Conservation (phyloP, 2,888 invertebrate species). For the Spodoptera littoralis region DNA sequence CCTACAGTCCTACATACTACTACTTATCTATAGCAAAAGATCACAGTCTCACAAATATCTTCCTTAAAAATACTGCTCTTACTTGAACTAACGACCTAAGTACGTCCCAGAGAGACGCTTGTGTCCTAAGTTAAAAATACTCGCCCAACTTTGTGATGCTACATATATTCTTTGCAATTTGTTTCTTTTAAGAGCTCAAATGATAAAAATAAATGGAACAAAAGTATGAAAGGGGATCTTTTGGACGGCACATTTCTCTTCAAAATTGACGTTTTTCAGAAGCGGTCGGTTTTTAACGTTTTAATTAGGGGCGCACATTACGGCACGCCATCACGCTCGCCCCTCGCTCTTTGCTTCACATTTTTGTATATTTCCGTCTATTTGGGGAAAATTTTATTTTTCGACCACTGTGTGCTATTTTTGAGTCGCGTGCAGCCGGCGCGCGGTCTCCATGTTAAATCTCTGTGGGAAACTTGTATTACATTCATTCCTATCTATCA, state of each 20-base stretch:
- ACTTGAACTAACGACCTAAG: constrained; percentile 18
- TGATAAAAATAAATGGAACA: constrained; percentile 80
- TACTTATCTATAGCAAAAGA: not conserved
- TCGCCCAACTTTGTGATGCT: constrained; percentile 60
- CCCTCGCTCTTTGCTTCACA: constrained; percentile 86
- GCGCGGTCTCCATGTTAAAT: constrained; percentile 81
- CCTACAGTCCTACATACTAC: too few relatives aligned
- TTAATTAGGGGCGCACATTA: constrained; percentile 89
- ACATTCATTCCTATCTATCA: constrained; percentile 65
- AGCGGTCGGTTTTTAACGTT: constrained; percentile 88
- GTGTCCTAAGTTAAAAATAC: constrained; percentile 51
- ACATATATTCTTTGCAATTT: constrained; percentile 72
- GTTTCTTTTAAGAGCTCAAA: constrained; percentile 73
- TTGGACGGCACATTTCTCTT: constrained; percentile 88
- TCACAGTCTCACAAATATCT: not conserved
- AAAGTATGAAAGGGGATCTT: constrained; percentile 84
- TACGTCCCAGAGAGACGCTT: constrained; percentile 20
- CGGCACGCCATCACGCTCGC: constrained; percentile 87
- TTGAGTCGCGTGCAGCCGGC: constrained; percentile 87
- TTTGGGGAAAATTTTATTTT: constrained; percentile 88
- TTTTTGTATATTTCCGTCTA: constrained; percentile 89
- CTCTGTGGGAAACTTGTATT: constrained; percentile 86
- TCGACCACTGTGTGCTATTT: constrained; percentile 88
- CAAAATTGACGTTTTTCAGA: constrained; percentile 88
- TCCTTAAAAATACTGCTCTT: not conserved